Evolutionary conservation across 2,797 vertebrate genomes (phyloP).

Genomic region (Melanogrammus aeglefinus): DNA sequence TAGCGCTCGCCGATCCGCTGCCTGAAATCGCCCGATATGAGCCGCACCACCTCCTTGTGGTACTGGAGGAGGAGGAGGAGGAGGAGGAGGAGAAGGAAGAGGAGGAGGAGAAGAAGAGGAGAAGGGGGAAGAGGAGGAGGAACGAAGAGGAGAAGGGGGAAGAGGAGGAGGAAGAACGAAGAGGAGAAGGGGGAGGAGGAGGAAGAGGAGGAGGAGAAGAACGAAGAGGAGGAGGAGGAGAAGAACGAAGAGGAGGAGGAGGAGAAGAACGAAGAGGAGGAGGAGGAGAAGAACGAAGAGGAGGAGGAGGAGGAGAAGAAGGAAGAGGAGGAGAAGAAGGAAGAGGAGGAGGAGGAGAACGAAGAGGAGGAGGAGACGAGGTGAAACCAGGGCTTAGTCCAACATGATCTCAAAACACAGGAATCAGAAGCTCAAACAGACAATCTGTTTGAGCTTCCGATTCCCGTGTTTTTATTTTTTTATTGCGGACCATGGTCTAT

Average conservation of each 20-base stretch:
- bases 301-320: constrained; percentile 9
- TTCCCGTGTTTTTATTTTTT: too few species aligned
- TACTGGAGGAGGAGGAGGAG: constrained; percentile 73
- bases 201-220: too few species aligned
- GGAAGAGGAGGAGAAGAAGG: neutral
- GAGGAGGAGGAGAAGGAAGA: constrained; percentile 7
- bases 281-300: constrained; percentile 5
- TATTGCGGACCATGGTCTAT: neutral
- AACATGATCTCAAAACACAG: neutral
- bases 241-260: constrained; percentile 15
- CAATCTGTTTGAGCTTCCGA: neutral
- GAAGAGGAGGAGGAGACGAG: neutral
- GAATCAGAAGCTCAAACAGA: neutral
- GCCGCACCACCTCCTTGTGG: constrained; percentile 97
- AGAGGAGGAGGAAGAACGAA: constrained; percentile 16
- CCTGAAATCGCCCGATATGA: constrained; percentile 97
- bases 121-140: too few species aligned
- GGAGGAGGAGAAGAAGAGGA: neutral
- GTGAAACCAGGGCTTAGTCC: neutral
- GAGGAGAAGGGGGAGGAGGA: neutral
- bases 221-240: too few species aligned
- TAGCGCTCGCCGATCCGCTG: constrained; percentile 97
- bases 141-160: constrained; percentile 11
- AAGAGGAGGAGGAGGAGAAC: neutral
- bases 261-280: constrained; percentile 2